These are phyloP conservation scores for Gulo gulo DNA, from an alignment of 2,113 vertebrate species.

Conservation along the genomic window DNA sequence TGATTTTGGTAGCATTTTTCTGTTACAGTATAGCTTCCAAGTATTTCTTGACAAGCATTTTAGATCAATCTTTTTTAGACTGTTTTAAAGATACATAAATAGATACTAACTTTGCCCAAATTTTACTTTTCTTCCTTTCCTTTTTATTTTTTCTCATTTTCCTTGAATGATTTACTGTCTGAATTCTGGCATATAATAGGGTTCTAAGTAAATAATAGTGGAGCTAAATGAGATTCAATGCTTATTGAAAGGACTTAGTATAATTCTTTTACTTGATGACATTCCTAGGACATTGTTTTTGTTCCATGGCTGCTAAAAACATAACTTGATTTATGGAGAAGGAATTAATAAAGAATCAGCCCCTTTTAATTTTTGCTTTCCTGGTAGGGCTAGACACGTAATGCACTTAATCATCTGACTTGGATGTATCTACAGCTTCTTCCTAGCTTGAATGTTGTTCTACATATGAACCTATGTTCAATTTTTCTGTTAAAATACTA, in stretches of 20 bases:
- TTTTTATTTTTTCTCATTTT: conserved; percentile 38
- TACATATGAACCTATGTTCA: background rate
- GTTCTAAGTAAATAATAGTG: background rate
- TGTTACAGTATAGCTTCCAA: background rate
- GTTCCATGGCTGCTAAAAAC: background rate
- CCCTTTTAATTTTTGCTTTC: conserved; percentile 22
- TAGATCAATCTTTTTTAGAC: background rate
- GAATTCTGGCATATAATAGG: background rate
- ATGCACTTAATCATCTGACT: background rate
- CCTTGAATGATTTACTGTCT: background rate
- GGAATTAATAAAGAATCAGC: background rate
- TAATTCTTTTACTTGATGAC: background rate
- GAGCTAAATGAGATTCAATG: background rate
- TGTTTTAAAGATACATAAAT: background rate
- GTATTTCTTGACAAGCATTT: background rate
- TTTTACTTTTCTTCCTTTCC: background rate
- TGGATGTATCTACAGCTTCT: background rate
- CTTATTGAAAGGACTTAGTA: background rate
- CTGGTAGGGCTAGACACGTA: background rate
- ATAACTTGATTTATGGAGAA: conserved; percentile 16
- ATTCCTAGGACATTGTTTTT: background rate
- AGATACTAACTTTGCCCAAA: background rate
- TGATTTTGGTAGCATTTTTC: conserved; percentile 45
- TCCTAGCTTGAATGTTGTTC: background rate
- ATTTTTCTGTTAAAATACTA: conserved; percentile 25